These are phyloP conservation scores for Camponotus vicinus DNA, from an alignment of 1,140 invertebrate genomes.

Conservation along the genomic window DNA sequence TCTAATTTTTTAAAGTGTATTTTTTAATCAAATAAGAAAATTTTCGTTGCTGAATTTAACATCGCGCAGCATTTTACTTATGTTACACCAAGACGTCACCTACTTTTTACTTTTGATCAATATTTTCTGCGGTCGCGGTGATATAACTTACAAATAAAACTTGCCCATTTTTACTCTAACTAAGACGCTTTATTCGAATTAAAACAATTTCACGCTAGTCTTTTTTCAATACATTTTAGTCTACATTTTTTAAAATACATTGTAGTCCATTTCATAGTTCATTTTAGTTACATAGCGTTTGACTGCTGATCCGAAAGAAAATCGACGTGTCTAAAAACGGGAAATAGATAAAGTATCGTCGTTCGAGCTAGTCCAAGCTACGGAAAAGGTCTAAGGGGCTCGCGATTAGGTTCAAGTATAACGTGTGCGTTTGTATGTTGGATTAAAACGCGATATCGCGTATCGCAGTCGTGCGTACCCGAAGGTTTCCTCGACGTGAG, in stretches of 20 bases:
- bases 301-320: background rate
- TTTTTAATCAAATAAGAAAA: background rate
- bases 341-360: conserved; percentile 41
- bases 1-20: background rate
- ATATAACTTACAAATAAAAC: background rate
- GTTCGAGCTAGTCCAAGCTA: background rate
- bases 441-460: background rate
- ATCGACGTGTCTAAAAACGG: conserved; percentile 21
- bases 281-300: background rate
- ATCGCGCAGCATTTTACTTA: background rate
- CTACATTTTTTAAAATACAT: background rate
- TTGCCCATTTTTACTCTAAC: background rate
- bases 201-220: background rate
- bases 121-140: conserved; percentile 18
- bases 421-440: background rate
- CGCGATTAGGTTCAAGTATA: conserved; percentile 53
- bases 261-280: background rate
- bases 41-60: background rate
- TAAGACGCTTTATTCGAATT: background rate
- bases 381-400: conserved; percentile 8
- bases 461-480: background rate
- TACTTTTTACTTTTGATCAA: conserved; percentile 38
- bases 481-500: conserved; percentile 25
- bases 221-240: background rate
- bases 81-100: conserved; percentile 1